phyloP scores from a whole-genome alignment of 1,140 invertebrate genomes.

The Monochamus saltuarius region DNA sequence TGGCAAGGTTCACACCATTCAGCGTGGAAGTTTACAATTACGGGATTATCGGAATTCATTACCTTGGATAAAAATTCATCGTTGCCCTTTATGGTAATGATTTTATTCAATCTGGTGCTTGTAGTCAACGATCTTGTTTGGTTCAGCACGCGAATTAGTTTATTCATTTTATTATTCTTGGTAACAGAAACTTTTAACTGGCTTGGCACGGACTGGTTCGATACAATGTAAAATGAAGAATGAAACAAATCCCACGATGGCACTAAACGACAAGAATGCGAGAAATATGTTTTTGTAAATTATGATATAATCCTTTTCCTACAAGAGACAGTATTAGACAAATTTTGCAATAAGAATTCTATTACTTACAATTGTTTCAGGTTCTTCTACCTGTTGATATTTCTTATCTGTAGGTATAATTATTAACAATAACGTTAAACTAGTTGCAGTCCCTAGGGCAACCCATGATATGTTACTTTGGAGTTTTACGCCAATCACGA shows the following conservation, averaged over 20 bases:
- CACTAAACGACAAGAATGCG: conserved; percentile 53
- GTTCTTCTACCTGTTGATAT: conserved; percentile 46
- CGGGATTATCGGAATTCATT: conserved; percentile 77
- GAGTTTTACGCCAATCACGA: conserved; percentile 58
- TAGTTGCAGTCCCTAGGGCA: conserved; percentile 51
- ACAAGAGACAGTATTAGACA: conserved; percentile 44
- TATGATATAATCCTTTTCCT: conserved; percentile 61
- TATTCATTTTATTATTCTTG: conserved; percentile 32
- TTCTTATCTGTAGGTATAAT: conserved; percentile 55
- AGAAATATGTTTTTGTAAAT: conserved; percentile 57
- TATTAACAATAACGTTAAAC: conserved; percentile 57
- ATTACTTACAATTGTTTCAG: conserved; percentile 32
- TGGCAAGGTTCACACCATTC: conserved; percentile 97
- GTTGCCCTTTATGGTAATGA: conserved; percentile 59
- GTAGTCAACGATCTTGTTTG: conserved; percentile 32
- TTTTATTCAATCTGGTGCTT: conserved; percentile 47
- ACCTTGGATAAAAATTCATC: conserved; percentile 67
- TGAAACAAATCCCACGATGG: conserved; percentile 53
- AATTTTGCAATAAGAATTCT: neutral
- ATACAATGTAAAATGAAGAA: conserved; percentile 57
- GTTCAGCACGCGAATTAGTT: conserved; percentile 9
- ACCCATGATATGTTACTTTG: conserved; percentile 58
- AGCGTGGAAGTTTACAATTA: conserved; percentile 85
- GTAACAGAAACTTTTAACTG: conserved; percentile 35
- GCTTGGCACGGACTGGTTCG: conserved; percentile 52